Percentiles rank a stretch among this genome's conserved stretches.
These are phyloP conservation scores for Acropora yongei DNA, from an alignment of 64 coral and sea anemone species.

Conservation along the genomic window DNA sequence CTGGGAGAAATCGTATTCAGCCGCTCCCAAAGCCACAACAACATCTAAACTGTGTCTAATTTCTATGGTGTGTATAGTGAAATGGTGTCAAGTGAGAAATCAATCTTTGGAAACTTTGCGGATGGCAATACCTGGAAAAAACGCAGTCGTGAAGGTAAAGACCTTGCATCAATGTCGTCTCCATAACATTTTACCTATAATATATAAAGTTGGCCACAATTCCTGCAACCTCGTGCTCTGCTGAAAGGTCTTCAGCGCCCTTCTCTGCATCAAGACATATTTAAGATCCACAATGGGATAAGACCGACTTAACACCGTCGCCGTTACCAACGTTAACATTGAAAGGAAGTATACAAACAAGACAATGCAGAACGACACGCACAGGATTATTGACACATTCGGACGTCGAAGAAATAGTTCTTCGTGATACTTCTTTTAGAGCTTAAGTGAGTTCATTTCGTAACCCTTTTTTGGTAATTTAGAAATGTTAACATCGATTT, in stretches of 20 bases:
- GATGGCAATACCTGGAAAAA: background rate
- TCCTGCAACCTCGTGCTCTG: conserved; percentile 71
- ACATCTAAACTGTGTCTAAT: background rate
- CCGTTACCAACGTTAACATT: background rate
- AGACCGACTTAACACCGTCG: background rate
- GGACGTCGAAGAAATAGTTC: no score
- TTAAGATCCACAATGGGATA: conserved; percentile 69
- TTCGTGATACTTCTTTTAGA: background rate
- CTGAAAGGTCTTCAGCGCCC: conserved; percentile 70
- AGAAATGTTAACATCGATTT: background rate
- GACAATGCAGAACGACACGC: no score
- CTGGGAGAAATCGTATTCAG: background rate
- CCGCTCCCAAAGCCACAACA: background rate
- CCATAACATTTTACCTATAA: conserved; percentile 14
- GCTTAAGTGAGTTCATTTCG: background rate
- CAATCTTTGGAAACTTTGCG: background rate
- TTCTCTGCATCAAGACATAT: conserved; percentile 62
- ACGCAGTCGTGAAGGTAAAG: background rate
- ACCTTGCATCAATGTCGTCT: background rate
- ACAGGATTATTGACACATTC: no score
- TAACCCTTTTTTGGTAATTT: background rate
- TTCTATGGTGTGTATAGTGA: background rate
- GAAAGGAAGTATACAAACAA: no score
- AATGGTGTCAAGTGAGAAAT: background rate
- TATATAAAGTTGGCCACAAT: conserved; percentile 51